Evolutionary conservation across 2,797 vertebrate species (phyloP).

Genomic region (Antennarius maculatus): DNA sequence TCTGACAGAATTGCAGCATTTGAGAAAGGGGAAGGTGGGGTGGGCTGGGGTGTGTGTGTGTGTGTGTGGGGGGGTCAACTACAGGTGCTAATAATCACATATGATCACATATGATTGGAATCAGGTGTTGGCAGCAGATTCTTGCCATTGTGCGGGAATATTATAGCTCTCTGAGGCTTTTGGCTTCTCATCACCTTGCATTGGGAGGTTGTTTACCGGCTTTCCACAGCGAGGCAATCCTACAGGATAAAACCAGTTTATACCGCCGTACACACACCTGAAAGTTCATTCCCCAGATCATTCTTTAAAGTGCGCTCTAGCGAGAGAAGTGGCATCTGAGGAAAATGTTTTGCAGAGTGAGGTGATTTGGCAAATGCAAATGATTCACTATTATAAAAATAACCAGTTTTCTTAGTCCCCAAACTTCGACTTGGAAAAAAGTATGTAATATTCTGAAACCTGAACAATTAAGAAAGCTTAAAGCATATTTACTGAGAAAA

Average conservation of each 20-base stretch:
- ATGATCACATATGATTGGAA: conserved; percentile 75
- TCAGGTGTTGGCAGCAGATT: conserved; percentile 71
- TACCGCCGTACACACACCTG: conserved; percentile 1
- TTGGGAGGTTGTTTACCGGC: conserved; percentile 59
- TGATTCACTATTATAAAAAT: neutral
- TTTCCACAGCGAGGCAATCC: conserved; percentile 38
- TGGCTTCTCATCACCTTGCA: conserved; percentile 48
- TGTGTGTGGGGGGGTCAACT: conserved; percentile 6
- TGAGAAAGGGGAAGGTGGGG: neutral
- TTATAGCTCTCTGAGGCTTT: conserved; percentile 54
- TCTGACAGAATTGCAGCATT: conserved; percentile 30
- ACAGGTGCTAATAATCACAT: conserved; percentile 79
- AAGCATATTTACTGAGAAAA: no score
- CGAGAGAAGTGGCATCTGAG: neutral
- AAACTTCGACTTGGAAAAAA: no score
- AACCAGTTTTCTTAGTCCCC: no score
- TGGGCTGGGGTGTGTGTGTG: no score
- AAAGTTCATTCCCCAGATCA: neutral
- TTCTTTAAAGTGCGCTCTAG: neutral
- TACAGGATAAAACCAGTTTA: conserved; percentile 34
- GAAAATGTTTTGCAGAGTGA: neutral
- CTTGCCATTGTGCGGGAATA: conserved; percentile 60
- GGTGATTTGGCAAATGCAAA: neutral
- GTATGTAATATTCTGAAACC: no score
- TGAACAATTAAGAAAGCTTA: no score